Base-by-base conservation (phyloP, 1,140 invertebrate species). In the Drosophila neocordata region DNA sequence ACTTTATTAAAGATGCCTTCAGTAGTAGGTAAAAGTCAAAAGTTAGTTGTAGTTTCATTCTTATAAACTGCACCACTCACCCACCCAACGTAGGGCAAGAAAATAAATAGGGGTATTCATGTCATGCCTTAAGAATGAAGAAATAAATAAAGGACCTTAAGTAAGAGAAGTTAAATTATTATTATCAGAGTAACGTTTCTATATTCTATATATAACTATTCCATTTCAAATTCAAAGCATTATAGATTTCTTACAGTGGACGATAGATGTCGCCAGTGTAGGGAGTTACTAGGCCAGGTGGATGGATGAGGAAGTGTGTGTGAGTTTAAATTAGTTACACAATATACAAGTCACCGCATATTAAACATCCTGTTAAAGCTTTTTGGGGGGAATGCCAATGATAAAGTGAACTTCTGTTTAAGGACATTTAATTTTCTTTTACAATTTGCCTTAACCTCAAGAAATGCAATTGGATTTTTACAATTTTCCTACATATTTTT, bases 381-480 rank as follows among this genome's bases (percentile, higher is more conserved):
- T 35, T n/a, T n/a, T n/a, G n/a, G n/a, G 2, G 0, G 6, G 41
- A 9, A 48, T 48, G 41, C 41, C 18, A 20, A 9, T 20, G 15
- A 48, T 48, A 48, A 48, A 48, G 8, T 38, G 37, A n/a, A 38
- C n/a, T 48, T 18, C 41, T 48, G 41, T 48, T 48, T 38, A 34
- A 41, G 34, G 34, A 41, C 57, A 59, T 59, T 59, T 59, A 18
- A 59, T 61, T 51, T 44, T 24, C 22, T 48, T 61, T 13, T 59
- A 44, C 41, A 27, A 48, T 27, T 48, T 35, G 41, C 41, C 18
- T 48, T 48, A 48, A 48, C 41, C 41, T 48, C 41, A 79, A 77
- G 71, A 80, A 85, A 84, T 84, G 81, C 82, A 84, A 84, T 84
- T 84, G 81, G 77, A 72, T 85, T 82, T 65, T 62, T 82, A 71